These are phyloP conservation scores for Bombus pyrosoma DNA, from an alignment of 1,140 invertebrate species.

Conservation along the genomic window DNA sequence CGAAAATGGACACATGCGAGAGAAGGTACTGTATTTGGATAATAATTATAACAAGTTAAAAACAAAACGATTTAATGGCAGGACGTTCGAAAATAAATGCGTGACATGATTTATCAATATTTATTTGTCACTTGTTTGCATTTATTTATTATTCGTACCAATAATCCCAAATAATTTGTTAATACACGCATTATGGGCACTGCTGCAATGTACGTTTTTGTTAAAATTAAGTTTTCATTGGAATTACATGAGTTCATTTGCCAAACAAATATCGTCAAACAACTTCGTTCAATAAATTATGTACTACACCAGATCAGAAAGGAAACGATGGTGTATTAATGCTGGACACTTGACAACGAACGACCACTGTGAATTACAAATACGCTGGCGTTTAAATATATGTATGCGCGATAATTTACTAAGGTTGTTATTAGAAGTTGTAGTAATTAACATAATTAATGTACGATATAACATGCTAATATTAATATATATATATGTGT, in stretches of 20 bases:
- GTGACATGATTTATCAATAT: background rate
- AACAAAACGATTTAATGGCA: too few species aligned
- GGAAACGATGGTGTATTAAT: background rate
- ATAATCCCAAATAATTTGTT: background rate
- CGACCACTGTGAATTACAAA: background rate
- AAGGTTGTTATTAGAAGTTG: too few species aligned
- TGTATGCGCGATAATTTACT: background rate
- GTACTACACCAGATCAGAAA: background rate
- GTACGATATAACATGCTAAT: background rate
- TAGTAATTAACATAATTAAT: too few species aligned
- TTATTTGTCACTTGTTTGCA: too few species aligned
- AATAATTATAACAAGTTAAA: background rate
- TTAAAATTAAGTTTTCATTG: too few species aligned
- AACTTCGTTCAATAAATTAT: background rate
- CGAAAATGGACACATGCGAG: too few species aligned
- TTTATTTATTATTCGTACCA: background rate
- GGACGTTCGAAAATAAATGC: background rate
- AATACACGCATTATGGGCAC: too few species aligned
- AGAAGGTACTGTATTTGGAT: too few species aligned
- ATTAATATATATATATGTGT: background rate
- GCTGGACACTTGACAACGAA: constrained; percentile 14
- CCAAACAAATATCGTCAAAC: background rate
- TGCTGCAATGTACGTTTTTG: background rate
- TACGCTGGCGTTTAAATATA: background rate
- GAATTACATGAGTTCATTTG: background rate